Evolutionary conservation across 2,888 invertebrate species (phyloP).

Genomic region (Crossocerus cetratus): DNA sequence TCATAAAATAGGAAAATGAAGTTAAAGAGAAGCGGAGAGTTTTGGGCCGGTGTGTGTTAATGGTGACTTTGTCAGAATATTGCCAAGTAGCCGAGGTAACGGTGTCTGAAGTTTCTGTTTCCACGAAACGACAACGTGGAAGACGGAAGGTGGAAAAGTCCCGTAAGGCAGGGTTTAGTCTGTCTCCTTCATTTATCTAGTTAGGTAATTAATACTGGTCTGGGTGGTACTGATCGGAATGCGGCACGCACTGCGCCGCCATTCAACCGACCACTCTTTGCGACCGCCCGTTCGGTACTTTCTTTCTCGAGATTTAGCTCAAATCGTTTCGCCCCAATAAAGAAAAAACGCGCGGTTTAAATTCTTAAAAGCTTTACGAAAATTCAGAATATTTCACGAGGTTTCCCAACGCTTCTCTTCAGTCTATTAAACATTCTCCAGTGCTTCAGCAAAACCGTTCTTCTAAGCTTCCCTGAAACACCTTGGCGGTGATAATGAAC

Average conservation of each 20-base stretch:
- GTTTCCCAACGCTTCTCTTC: too few relatives aligned
- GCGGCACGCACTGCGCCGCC: constrained; percentile 13
- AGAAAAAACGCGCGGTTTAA: too few relatives aligned
- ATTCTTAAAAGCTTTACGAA: too few relatives aligned
- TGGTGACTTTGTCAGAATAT: too few relatives aligned
- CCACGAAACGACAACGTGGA: constrained; percentile 12
- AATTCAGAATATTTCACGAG: too few relatives aligned
- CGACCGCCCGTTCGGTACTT: not conserved
- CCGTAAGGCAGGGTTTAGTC: constrained; percentile 37
- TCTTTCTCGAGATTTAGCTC: not conserved
- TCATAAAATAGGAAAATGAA: too few relatives aligned
- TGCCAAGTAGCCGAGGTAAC: not conserved
- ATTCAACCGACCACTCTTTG: not conserved
- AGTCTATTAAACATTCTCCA: too few relatives aligned
- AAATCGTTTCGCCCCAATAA: not conserved
- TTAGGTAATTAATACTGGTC: constrained; percentile 46
- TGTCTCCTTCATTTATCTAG: constrained; percentile 28
- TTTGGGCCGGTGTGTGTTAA: too few relatives aligned
- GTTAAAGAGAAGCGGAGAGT: too few relatives aligned
- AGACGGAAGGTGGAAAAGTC: constrained; percentile 31
- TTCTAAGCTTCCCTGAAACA: too few relatives aligned
- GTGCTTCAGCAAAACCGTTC: too few relatives aligned
- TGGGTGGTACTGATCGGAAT: constrained; percentile 39
- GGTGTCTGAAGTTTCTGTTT: constrained; percentile 15
- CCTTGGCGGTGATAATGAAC: too few relatives aligned